Conservation (phyloP, 2,113 vertebrate species). For the Syngnathus scovelli region DNA sequence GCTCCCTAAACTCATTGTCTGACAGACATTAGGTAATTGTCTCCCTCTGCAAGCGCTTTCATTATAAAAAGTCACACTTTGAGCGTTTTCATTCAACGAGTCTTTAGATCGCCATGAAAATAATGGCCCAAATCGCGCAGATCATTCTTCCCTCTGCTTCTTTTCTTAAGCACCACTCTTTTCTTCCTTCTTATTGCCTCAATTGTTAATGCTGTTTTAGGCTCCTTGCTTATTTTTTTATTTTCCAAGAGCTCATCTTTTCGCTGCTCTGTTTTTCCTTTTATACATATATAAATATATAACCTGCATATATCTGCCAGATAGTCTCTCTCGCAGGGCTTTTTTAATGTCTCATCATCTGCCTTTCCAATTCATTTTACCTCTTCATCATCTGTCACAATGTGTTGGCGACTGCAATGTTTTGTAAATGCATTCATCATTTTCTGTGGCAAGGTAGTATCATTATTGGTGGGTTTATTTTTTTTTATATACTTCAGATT, state of each 20-base stretch:
- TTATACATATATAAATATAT: neutral
- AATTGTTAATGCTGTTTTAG: slow-evolving; percentile 34
- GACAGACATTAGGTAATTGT: slow-evolving; percentile 64
- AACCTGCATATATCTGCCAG: neutral
- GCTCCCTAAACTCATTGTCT: slow-evolving; percentile 63
- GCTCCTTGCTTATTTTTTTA: slow-evolving; percentile 20
- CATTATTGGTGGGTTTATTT: neutral
- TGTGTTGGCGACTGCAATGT: neutral
- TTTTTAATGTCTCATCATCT: neutral
- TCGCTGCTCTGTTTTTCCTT: neutral
- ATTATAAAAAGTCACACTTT: slow-evolving; percentile 42
- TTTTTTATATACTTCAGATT: too few species aligned
- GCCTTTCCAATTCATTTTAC: neutral
- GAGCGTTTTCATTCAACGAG: slow-evolving; percentile 36
- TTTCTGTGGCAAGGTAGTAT: neutral
- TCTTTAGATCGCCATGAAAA: slow-evolving; percentile 30
- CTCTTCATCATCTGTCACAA: neutral
- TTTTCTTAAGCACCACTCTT: slow-evolving; percentile 28
- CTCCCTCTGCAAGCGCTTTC: slow-evolving; percentile 43
- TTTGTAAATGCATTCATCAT: neutral
- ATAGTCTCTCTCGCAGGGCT: neutral
- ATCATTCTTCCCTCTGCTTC: slow-evolving; percentile 11
- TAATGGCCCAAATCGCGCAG: slow-evolving; percentile 8
- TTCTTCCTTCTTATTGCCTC: slow-evolving; percentile 16
- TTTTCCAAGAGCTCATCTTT: slow-evolving; percentile 15